A percentile compares a stretch with the other conserved stretches of the same genome.
Conservation (phyloP, 2,797 vertebrate species). For the Manis javanica region DNA sequence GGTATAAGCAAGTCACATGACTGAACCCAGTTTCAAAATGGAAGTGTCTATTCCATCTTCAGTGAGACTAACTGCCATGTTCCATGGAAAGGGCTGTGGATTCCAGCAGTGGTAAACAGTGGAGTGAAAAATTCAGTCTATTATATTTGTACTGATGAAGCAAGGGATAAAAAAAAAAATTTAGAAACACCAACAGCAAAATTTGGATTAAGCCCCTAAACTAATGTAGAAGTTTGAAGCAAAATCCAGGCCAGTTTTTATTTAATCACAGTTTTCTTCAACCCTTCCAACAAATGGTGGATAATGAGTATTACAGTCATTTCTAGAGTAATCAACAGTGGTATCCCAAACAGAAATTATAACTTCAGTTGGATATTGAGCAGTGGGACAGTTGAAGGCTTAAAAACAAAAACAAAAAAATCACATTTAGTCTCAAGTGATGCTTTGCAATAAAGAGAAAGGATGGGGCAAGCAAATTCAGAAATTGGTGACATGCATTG, state of each 20-base stretch:
- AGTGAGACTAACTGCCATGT: background rate
- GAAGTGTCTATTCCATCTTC: accelerated
- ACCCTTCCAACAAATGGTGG: constrained; percentile 77
- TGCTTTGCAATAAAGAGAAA: constrained; percentile 69
- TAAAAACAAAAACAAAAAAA: constrained; percentile 68
- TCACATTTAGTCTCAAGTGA: constrained; percentile 74
- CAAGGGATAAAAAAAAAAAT: constrained; percentile 38
- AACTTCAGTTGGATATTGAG: constrained; percentile 79
- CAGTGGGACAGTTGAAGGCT: constrained; percentile 70
- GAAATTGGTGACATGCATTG: constrained; percentile 74
- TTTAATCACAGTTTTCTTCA: constrained; percentile 78
- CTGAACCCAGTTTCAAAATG: background rate
- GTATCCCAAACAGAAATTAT: constrained; percentile 81
- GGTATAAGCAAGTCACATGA: background rate
- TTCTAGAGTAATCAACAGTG: constrained; percentile 78
- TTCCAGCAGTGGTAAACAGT: background rate
- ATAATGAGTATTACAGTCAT: constrained; percentile 79
- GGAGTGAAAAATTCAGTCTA: background rate
- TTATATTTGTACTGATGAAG: constrained; percentile 23
- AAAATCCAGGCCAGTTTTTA: constrained; percentile 71
- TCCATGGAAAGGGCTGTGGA: background rate
- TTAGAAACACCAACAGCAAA: constrained; percentile 61
- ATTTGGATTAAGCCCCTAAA: constrained; percentile 71
- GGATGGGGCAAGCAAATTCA: constrained; percentile 68
- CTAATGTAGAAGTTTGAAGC: constrained; percentile 52